phyloP scores from a whole-genome alignment of 2,113 vertebrate species.

The Helogale parvula region DNA sequence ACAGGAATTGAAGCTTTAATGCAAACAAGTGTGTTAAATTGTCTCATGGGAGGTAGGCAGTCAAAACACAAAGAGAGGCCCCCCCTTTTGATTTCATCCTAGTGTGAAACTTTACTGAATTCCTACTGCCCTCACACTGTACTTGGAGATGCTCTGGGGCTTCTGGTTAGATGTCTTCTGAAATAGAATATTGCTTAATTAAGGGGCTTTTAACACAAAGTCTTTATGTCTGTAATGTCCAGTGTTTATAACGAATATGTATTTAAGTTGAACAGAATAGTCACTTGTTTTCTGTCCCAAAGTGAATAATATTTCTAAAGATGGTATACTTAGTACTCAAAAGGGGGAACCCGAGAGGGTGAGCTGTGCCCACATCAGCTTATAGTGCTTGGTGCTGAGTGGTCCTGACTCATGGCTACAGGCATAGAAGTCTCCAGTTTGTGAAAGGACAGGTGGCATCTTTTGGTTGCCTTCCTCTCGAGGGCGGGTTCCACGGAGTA shows the following conservation, averaged over 20 bases:
- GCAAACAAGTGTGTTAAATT: background rate
- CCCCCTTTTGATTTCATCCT: background rate
- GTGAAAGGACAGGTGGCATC: background rate
- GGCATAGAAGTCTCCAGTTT: background rate
- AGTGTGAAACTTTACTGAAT: background rate
- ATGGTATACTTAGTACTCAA: background rate
- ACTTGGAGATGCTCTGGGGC: background rate
- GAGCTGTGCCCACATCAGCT: background rate
- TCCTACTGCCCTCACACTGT: background rate
- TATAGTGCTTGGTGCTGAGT: background rate
- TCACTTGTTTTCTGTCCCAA: background rate
- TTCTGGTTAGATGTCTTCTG: background rate
- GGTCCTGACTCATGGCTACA: background rate
- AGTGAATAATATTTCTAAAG: background rate
- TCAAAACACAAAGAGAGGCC: background rate
- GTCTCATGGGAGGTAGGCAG: background rate
- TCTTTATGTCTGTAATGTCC: background rate
- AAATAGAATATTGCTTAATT: background rate
- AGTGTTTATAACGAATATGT: background rate
- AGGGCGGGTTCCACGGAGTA: background rate
- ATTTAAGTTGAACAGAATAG: background rate
- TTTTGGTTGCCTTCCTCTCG: background rate
- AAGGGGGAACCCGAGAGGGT: background rate
- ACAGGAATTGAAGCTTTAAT: background rate
- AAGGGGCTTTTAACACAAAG: background rate